phyloP scores from a whole-genome alignment of 2,113 vertebrate genomes.

The chimpanzee (Pan troglodytes) region DNA sequence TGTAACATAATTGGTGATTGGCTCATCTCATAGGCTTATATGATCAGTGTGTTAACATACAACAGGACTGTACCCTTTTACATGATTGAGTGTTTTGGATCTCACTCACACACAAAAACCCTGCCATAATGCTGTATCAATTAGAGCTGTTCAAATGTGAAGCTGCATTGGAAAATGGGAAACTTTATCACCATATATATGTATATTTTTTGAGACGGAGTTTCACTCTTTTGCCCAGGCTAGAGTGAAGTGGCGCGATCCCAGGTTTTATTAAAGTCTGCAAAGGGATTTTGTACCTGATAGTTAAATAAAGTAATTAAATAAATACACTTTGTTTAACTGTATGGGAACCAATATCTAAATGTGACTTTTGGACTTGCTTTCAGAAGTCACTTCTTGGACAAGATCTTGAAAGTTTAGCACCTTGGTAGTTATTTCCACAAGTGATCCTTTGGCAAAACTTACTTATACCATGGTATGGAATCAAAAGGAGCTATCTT shows the following conservation, averaged over 20 bases:
- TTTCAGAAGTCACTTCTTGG: constrained; percentile 49
- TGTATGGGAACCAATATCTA: constrained; percentile 50
- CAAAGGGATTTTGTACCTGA: constrained; percentile 51
- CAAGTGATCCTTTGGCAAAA: background rate
- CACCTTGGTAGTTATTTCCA: constrained; percentile 14
- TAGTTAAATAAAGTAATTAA: constrained; percentile 36
- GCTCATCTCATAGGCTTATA: background rate
- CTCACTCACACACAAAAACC: background rate
- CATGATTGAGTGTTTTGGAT: background rate
- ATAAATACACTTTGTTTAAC: too few relatives aligned
- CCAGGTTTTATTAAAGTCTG: constrained; percentile 44
- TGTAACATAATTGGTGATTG: background rate
- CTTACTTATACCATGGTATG: background rate
- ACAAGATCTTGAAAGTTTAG: constrained; percentile 18
- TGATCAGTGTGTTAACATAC: background rate
- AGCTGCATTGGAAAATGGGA: background rate
- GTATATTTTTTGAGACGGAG: too few relatives aligned
- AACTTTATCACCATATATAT: background rate
- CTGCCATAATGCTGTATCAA: background rate
- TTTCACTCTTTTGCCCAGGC: too few relatives aligned
- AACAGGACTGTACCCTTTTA: background rate
- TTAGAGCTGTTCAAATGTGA: background rate
- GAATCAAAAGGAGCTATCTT: background rate
- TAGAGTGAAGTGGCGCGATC: too few relatives aligned
- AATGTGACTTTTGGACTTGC: constrained; percentile 36